Base-by-base conservation (phyloP, 2,888 invertebrate genomes). In the Melanophora roralis region DNA sequence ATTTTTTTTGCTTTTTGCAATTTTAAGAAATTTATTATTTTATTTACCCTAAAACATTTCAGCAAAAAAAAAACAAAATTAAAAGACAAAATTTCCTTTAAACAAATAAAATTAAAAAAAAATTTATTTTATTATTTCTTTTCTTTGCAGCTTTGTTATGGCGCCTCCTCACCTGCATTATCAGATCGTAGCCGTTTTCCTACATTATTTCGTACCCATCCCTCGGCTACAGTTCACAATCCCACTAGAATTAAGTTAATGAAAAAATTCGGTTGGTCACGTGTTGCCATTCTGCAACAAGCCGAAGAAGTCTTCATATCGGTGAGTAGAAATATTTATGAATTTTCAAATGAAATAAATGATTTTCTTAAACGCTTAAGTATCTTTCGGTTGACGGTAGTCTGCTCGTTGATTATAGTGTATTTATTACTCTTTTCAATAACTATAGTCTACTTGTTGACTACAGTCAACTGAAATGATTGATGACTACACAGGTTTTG, bases 191-290 rank as follows among this genome's bases (percentile, higher is more conserved):
- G 96, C 84, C 93, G 99, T 67, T 99, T 99, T 89, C 98, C 98
- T 14, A 99, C 99, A 7, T 93, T 99, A 84, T 99, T 99, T 91
- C 94, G 99, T 72, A 99, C 99, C 0, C 99, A 99, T 91, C 99
- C 99, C 1, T 99, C 99, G 23, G 99, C 99, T 19, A 99, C 98
- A 0, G 98, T 99, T 68, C 99, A 99, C 91, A 99, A 99, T 91
- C 99, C 99, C 0, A 98, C 98, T 12, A 92, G 99, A 85, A 97
- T 99, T 84, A 97, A 96, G 88, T 92, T 99, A 69, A 97, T 99
- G 93, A 95, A 98, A 90, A 97, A 97, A 89, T 99, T 98, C 89
- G 96, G 96, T 47, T 99, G 99, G 99, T 97, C 96, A 14, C 93
- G 97, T 78, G 97, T 99, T 81, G 98, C 99, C 73, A 99, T 99